A percentile compares a stretch with the other conserved stretches of the same genome.
These are phyloP conservation scores for Lypha dubia DNA, from an alignment of 2,888 invertebrate species.

Conservation along the genomic window DNA sequence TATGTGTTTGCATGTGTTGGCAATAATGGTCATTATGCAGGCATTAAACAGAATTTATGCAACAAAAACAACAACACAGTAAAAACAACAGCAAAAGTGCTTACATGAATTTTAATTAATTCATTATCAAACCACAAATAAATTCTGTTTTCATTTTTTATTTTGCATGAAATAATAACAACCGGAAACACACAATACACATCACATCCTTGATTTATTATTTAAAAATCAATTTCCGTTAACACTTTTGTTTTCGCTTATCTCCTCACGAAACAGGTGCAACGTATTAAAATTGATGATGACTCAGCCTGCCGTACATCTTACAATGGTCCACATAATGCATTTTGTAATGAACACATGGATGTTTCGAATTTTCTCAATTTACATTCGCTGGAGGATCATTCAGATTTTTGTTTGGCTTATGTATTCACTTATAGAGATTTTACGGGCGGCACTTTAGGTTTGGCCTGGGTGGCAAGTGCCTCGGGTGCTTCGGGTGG, in stretches of 20 bases:
- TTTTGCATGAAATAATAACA: conserved; percentile 26
- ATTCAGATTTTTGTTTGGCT: conserved; percentile 99
- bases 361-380: conserved; percentile 99
- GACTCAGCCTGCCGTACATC: conserved; percentile 89
- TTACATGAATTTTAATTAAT: conserved; percentile 71
- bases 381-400: conserved; percentile 97
- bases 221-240: conserved; percentile 69
- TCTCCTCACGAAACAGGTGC: conserved; percentile 76
- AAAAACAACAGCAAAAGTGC: conserved; percentile 52
- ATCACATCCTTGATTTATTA: conserved; percentile 70
- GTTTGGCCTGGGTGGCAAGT: conserved; percentile 99
- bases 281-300: conserved; percentile 92
- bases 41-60: conserved; percentile 55
- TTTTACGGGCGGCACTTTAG: conserved; percentile 98
- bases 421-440: conserved; percentile 99
- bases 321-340: conserved; percentile 89
- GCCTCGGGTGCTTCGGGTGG: conserved; percentile 99
- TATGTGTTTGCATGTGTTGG: conserved; percentile 8
- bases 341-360: conserved; percentile 97
- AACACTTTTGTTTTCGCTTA: conserved; percentile 53
- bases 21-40: conserved; percentile 57
- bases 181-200: conserved; percentile 55
- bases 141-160: conserved; percentile 48
- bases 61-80: conserved; percentile 13
- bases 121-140: conserved; percentile 65